Evolutionary conservation across 2,888 invertebrate genomes (phyloP).

Genomic region (Micoletzkya japonica): DNA sequence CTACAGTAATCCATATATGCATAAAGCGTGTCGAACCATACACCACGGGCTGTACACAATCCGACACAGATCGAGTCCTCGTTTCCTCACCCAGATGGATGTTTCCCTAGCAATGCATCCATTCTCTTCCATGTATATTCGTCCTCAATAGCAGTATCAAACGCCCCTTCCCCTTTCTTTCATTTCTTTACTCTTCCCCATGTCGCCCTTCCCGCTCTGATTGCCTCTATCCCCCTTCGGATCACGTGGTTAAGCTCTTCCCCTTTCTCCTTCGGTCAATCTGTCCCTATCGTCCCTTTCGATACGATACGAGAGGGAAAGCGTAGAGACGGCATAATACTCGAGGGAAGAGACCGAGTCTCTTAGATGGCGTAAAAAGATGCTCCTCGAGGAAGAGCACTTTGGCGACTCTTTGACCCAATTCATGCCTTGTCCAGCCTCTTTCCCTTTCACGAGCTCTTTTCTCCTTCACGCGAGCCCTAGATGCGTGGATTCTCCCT

Average conservation of each 20-base stretch:
- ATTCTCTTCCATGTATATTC: background rate
- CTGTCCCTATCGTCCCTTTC: conserved; percentile 23
- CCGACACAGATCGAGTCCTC: no score
- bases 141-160: background rate
- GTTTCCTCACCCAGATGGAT: no score
- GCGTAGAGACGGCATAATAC: no score
- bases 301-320: background rate
- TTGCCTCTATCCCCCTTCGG: conserved; percentile 30
- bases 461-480: conserved; percentile 18
- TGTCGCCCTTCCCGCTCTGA: no score
- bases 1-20: conserved; percentile 29
- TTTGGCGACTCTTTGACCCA: conserved; percentile 28
- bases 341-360: background rate
- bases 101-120: no score
- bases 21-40: no score
- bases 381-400: conserved; percentile 15
- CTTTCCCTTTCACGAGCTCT: background rate
- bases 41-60: no score
- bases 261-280: background rate
- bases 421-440: conserved; percentile 17
- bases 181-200: background rate
- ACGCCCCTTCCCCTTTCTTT: background rate
- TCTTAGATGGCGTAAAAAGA: conserved; percentile 10
- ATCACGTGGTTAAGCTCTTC: conserved; percentile 15
- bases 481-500: no score